phyloP scores from a whole-genome alignment of 2,888 invertebrate genomes.

The Pseudanteris insignis region DNA sequence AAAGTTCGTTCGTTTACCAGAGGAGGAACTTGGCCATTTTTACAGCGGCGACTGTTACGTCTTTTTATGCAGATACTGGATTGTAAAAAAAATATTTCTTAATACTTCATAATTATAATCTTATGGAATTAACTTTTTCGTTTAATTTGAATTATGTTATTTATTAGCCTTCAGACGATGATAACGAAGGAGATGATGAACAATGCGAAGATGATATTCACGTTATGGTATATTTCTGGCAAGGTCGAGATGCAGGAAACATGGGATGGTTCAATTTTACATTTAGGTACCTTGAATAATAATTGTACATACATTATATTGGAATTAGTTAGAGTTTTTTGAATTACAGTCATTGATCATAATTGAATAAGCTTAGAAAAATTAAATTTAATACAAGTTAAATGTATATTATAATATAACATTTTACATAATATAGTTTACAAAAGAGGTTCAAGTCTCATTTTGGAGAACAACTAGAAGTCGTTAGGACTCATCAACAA shows the following conservation, averaged over 20 bases:
- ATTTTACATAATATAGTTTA: conserved; percentile 71
- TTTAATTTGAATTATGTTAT: neutral
- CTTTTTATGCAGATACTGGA: conserved; percentile 95
- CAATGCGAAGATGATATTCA: conserved; percentile 78
- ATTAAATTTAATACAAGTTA: no score
- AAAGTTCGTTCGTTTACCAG: conserved; percentile 96
- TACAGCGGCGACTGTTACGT: conserved; percentile 97
- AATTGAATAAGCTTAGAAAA: no score
- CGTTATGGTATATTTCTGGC: conserved; percentile 99
- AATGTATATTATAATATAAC: no score
- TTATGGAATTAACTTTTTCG: neutral
- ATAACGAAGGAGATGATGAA: conserved; percentile 70
- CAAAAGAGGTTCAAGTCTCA: conserved; percentile 90
- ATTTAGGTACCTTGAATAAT: conserved; percentile 83
- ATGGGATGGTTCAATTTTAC: conserved; percentile 99
- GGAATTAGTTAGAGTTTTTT: no score
- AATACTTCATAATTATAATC: neutral
- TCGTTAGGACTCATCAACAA: conserved; percentile 95
- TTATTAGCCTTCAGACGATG: conserved; percentile 65
- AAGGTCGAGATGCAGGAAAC: conserved; percentile 94
- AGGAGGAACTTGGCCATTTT: conserved; percentile 92
- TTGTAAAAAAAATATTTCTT: conserved; percentile 67
- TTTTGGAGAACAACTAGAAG: conserved; percentile 91
- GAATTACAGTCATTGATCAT: no score
- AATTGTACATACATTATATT: neutral